Conservation (phyloP, 1,140 invertebrate genomes). For the Oscheius sp. region DNA sequence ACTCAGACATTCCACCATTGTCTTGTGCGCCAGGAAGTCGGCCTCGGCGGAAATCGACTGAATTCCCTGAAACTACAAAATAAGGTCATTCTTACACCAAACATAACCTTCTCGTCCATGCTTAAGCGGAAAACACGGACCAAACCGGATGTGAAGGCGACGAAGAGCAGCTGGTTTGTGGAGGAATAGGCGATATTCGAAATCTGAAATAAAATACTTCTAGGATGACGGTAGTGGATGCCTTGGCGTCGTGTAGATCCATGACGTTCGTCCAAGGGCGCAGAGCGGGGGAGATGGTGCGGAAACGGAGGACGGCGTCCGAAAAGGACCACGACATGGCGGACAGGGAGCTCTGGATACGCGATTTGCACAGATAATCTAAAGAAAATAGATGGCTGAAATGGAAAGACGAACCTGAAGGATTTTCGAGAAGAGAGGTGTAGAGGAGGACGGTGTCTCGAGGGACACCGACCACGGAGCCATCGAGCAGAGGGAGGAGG, state of each 20-base stretch:
- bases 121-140: slow-evolving; percentile 23
- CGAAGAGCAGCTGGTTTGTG: slow-evolving; percentile 13
- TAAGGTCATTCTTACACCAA: too few relatives aligned
- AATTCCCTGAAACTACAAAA: slow-evolving; percentile 16
- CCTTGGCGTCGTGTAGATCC: not conserved
- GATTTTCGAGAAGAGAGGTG: not conserved
- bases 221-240: not conserved
- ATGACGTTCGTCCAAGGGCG: slow-evolving; percentile 33
- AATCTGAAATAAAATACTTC: slow-evolving; percentile 34
- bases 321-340: slow-evolving; percentile 32
- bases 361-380: not conserved
- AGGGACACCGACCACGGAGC: not conserved
- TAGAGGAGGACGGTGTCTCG: slow-evolving; percentile 2
- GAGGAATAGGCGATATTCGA: slow-evolving; percentile 7
- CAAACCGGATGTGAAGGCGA: slow-evolving; percentile 30
- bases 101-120: not conserved
- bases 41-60: not conserved
- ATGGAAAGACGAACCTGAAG: not conserved
- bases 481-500: slow-evolving; percentile 4
- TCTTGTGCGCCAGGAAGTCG: slow-evolving; percentile 27
- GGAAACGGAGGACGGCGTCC: slow-evolving; percentile 20
- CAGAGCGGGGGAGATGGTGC: slow-evolving; percentile 27
- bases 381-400: too few relatives aligned
- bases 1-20: slow-evolving; percentile 5
- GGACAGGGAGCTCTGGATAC: not conserved